A percentile compares a stretch with the other conserved stretches of the same genome.
phyloP scores from a whole-genome alignment of 92 coral and sea anemone species.

The Heteractis magnifica region DNA sequence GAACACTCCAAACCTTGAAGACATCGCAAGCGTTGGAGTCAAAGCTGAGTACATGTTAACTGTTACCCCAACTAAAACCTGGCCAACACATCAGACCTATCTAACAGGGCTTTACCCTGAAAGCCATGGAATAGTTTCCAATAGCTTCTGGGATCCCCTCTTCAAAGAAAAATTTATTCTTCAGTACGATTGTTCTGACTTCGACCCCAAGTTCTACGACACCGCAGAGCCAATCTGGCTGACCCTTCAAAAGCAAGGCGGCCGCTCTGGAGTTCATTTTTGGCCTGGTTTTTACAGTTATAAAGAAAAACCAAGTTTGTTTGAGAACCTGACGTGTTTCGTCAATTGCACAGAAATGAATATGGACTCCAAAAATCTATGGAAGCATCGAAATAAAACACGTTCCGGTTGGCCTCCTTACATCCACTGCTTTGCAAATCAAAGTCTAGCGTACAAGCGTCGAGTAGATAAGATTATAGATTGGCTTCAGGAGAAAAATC shows the following conservation, averaged over 20 bases:
- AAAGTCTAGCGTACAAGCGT: slow-evolving; percentile 47
- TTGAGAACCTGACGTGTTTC: slow-evolving; percentile 49
- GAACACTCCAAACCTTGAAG: slow-evolving; percentile 63
- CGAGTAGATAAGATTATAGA: slow-evolving; percentile 67
- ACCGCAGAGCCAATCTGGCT: slow-evolving; percentile 86
- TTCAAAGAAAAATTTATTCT: slow-evolving; percentile 64
- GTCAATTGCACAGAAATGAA: slow-evolving; percentile 58
- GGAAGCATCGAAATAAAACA: slow-evolving; percentile 43
- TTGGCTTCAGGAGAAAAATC: slow-evolving; percentile 65
- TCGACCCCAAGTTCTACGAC: slow-evolving; percentile 86
- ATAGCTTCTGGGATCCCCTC: slow-evolving; percentile 82
- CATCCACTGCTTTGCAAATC: slow-evolving; percentile 63
- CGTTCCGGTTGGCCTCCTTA: slow-evolving; percentile 68
- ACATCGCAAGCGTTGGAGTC: slow-evolving; percentile 65
- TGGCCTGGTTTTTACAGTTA: slow-evolving; percentile 93
- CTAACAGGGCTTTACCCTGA: slow-evolving; percentile 92
- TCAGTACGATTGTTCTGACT: slow-evolving; percentile 74
- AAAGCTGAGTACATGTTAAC: slow-evolving; percentile 62
- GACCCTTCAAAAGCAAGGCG: slow-evolving; percentile 78
- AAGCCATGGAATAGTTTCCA: slow-evolving; percentile 83
- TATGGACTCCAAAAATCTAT: slow-evolving; percentile 37
- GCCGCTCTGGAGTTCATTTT: slow-evolving; percentile 71
- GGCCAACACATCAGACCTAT: slow-evolving; percentile 84
- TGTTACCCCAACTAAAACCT: slow-evolving; percentile 77
- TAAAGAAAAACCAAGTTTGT: slow-evolving; percentile 64